These are phyloP conservation scores for Scaptomyza cyrtandrae DNA, from an alignment of 2,888 invertebrate species.

Conservation along the genomic window DNA sequence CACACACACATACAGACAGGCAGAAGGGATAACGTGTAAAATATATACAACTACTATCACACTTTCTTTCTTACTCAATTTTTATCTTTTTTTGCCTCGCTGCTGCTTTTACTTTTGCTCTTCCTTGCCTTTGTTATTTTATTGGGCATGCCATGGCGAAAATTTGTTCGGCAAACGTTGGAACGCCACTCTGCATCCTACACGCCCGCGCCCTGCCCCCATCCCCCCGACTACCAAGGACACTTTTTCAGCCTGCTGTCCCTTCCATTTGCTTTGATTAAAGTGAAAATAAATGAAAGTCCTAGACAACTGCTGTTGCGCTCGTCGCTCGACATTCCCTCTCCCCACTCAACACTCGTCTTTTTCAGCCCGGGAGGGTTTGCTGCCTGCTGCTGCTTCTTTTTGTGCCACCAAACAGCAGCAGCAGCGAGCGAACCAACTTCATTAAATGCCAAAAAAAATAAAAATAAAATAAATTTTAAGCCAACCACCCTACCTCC, in stretches of 20 bases:
- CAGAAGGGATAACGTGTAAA: conserved; percentile 76
- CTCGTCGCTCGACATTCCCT: conserved; percentile 13
- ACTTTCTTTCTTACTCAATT: conserved; percentile 27
- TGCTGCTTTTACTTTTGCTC: conserved; percentile 39
- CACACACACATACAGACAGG: background rate
- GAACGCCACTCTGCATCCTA: conserved; percentile 35
- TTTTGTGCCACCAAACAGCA: conserved; percentile 10
- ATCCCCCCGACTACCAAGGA: background rate
- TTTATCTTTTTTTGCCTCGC: conserved; percentile 3
- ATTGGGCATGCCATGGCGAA: conserved; percentile 64
- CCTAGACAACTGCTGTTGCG: conserved; percentile 72
- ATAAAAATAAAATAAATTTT: conserved; percentile 43
- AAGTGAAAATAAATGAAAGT: conserved; percentile 79
- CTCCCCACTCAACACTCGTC: conserved; percentile 34
- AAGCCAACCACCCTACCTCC: conserved; percentile 1
- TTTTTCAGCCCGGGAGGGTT: conserved; percentile 51
- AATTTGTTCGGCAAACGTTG: conserved; percentile 70
- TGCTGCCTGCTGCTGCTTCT: conserved; percentile 7
- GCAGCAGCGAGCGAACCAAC: conserved; percentile 47
- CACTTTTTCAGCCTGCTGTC: conserved; percentile 19
- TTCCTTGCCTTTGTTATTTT: conserved; percentile 72
- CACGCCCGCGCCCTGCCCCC: background rate
- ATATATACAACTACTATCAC: conserved; percentile 66
- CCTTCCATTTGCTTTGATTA: conserved; percentile 73
- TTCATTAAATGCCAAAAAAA: conserved; percentile 64